Evolutionary conservation across 1,140 invertebrate species (phyloP).

Genomic region (Habropoda laboriosa): DNA sequence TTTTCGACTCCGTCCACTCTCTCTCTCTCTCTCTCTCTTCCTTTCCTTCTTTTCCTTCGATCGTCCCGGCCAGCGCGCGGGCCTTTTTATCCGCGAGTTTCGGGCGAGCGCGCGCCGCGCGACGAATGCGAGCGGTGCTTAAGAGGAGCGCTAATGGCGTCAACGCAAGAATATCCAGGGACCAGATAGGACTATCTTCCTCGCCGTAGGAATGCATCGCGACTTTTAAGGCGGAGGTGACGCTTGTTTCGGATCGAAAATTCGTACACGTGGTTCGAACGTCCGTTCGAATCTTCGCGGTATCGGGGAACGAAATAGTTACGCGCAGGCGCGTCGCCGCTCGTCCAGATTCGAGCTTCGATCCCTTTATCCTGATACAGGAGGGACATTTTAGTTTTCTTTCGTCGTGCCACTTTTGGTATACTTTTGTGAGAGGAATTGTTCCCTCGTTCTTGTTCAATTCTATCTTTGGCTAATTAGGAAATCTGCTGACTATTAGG

Average conservation of each 20-base stretch:
- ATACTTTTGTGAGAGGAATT: too few species aligned
- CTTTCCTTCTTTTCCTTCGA: conserved; percentile 28
- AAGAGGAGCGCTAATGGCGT: conserved; percentile 72
- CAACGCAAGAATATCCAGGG: conserved; percentile 61
- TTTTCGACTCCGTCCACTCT: conserved; percentile 46
- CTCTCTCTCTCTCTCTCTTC: conserved; percentile 10
- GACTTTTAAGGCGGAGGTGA: conserved; percentile 41
- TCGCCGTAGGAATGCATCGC: conserved; percentile 32
- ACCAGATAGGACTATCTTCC: conserved; percentile 58
- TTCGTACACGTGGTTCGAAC: neutral
- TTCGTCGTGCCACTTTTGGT: too few species aligned
- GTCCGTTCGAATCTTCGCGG: neutral
- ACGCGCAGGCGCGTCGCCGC: neutral
- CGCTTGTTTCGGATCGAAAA: neutral
- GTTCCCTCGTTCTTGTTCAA: too few species aligned
- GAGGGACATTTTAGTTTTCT: too few species aligned
- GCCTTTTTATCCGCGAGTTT: conserved; percentile 67
- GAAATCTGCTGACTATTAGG: too few species aligned
- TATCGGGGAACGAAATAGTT: neutral
- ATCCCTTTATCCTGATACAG: too few species aligned
- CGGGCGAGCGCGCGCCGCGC: conserved; percentile 49
- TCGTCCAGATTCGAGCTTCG: too few species aligned
- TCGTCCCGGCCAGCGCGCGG: conserved; percentile 24
- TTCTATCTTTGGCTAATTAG: too few species aligned
- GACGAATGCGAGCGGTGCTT: conserved; percentile 54